Conservation (phyloP, 2,113 vertebrate species). For the Melanerpes aurifrons region DNA sequence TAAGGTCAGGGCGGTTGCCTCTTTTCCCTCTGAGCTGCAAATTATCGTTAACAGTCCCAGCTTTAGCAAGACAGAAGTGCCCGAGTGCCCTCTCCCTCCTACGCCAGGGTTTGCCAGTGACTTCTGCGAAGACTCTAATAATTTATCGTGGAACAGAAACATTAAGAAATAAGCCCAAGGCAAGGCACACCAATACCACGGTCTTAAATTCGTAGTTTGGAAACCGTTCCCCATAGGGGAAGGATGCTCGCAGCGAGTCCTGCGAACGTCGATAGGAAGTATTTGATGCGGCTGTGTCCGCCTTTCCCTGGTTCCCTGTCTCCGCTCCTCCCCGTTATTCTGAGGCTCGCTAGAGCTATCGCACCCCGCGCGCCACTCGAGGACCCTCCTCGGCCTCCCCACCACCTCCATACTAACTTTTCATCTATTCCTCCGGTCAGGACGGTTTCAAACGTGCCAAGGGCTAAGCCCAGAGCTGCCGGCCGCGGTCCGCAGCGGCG, state of each 20-base stretch:
- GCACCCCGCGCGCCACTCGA: background rate
- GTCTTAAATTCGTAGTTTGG: background rate
- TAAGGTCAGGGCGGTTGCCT: conserved; percentile 62
- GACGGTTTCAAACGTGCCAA: background rate
- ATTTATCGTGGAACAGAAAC: background rate
- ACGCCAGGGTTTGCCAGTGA: background rate
- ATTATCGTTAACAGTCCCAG: conserved; percentile 61
- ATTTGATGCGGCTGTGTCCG: background rate
- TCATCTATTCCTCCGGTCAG: background rate
- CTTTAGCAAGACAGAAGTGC: conserved; percentile 48
- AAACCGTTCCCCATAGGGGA: background rate
- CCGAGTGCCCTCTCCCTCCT: conserved; percentile 17
- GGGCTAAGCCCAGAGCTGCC: background rate
- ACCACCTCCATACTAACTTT: background rate
- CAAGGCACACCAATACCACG: background rate
- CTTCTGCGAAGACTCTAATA: background rate
- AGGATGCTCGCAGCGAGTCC: background rate
- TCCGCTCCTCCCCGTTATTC: conserved; percentile 30
- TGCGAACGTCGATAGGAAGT: background rate
- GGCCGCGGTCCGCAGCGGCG: background rate
- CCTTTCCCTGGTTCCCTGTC: background rate
- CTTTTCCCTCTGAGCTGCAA: conserved; percentile 60
- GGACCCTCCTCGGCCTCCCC: background rate
- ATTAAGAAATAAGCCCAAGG: background rate
- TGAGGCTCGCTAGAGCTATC: background rate